Base-by-base conservation (phyloP, 2,888 invertebrate genomes). In the Clusia tigrina region DNA sequence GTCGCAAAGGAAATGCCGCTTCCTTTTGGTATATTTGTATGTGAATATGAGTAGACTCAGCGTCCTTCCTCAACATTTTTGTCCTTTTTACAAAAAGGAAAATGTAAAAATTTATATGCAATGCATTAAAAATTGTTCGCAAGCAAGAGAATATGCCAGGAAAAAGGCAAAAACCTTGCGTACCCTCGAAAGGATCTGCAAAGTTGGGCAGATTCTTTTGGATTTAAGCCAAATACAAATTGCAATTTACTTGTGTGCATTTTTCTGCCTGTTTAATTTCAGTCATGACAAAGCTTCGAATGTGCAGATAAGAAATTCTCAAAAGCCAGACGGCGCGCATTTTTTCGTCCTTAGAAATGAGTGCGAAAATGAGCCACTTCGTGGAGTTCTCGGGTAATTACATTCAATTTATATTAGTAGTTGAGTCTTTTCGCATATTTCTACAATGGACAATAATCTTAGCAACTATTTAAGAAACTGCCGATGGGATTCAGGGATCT, bases 41-140 rank as follows among this genome's bases (percentile, higher is more conserved):
- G 5, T 46, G 22, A 25, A 25, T 42, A 46, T 25, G 46, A 17
- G 3, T 15, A 24, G 3, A 51, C 57, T 46, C 24, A 42, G n/a
- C n/a, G n/a, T 42, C 38, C 57, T 57, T 57, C 25, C 57, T 46
- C 12, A 23, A 25, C 25, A 17, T 51, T 58, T 17, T 51, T 48
- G 23, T 6, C 15, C 10, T 42, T 42, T 42, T 17, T n/a, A 42
- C n/a, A 42, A 6, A 6, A 42, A n/a, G n/a, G n/a, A n/a, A 42
- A 3, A 42, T 10, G n/a, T 42, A 42, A n/a, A 42, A 42, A n/a
- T 42, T 10, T 10, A n/a, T 6, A 3, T 42, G n/a, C 12, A 42
- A 42, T 42, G 42, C n/a, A 42, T 42, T 42, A n/a, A 2, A 15
- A 42, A 42, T 42, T 5, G n/a, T n/a, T n/a, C n/a, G n/a, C n/a